Percentiles rank a stretch among this genome's conserved stretches.
Evolutionary conservation across 2,113 vertebrate species (phyloP).

Genomic region (Halcyon malimbica): DNA sequence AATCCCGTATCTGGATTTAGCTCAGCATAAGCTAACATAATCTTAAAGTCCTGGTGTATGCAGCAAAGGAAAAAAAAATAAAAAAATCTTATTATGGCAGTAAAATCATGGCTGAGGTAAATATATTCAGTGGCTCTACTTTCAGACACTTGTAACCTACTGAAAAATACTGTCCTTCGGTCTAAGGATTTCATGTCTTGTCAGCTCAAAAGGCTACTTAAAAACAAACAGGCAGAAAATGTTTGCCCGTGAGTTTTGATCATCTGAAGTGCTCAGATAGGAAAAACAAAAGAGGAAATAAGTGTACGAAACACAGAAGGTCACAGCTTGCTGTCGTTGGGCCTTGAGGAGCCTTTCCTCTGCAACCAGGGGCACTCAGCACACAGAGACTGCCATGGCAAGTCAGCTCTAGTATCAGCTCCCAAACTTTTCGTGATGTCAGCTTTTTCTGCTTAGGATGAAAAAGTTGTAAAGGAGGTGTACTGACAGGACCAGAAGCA

Average conservation of each 20-base stretch:
- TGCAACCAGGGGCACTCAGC: background rate
- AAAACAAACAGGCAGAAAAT: background rate
- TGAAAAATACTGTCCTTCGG: constrained; percentile 16
- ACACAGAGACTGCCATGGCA: background rate
- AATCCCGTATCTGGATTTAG: constrained; percentile 24
- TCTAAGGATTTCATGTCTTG: background rate
- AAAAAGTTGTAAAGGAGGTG: background rate
- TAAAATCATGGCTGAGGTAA: constrained; percentile 34
- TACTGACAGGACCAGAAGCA: background rate
- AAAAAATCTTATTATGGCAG: constrained; percentile 25
- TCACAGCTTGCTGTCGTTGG: background rate
- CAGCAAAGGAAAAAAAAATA: constrained; percentile 27
- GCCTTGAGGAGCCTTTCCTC: background rate
- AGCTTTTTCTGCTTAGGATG: background rate
- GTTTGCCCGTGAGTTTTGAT: background rate
- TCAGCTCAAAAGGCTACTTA: background rate
- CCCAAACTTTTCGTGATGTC: background rate
- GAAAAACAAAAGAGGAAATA: constrained; percentile 12
- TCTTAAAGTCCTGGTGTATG: constrained; percentile 46
- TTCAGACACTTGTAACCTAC: background rate
- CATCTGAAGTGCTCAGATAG: background rate
- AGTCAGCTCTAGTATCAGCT: background rate
- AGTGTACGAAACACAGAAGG: background rate
- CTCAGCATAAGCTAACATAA: constrained; percentile 25
- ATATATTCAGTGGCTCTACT: background rate